Percentiles rank a stretch among this genome's conserved stretches.
phyloP scores from a whole-genome alignment of 2,113 vertebrate species.

The Cyanoramphus novaezelandiae region DNA sequence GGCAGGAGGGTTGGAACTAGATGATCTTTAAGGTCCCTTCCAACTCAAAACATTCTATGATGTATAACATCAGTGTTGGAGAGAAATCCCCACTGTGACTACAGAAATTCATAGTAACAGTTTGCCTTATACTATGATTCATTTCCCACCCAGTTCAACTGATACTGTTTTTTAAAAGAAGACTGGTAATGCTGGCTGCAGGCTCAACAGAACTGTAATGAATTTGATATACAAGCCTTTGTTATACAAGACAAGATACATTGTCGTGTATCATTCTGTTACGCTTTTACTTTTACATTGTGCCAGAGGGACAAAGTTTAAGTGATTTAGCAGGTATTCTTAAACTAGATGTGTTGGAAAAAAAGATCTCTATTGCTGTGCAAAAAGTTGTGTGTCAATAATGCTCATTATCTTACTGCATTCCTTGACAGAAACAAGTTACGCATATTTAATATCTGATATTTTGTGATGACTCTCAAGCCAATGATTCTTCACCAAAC shows the following conservation, averaged over 20 bases:
- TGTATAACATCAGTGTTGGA: neutral
- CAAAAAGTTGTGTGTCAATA: neutral
- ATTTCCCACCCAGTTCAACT: neutral
- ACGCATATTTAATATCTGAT: neutral
- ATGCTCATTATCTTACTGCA: neutral
- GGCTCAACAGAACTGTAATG: neutral
- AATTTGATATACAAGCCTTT: neutral
- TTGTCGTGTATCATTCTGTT: neutral
- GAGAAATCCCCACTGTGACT: neutral
- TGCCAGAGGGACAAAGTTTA: neutral
- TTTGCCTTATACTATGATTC: neutral
- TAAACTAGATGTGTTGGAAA: neutral
- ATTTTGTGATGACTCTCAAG: neutral
- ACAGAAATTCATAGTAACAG: neutral
- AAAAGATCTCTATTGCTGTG: neutral
- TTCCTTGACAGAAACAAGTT: neutral
- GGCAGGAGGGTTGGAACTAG: neutral
- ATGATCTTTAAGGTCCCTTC: neutral
- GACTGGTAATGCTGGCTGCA: neutral
- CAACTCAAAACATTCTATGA: neutral
- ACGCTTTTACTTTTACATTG: neutral
- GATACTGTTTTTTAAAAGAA: neutral
- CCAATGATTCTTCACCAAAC: neutral
- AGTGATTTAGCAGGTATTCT: neutral
- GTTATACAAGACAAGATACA: neutral